Conservation (phyloP, 1,140 invertebrate genomes). For the roundworm (Caenorhabditis elegans) region DNA sequence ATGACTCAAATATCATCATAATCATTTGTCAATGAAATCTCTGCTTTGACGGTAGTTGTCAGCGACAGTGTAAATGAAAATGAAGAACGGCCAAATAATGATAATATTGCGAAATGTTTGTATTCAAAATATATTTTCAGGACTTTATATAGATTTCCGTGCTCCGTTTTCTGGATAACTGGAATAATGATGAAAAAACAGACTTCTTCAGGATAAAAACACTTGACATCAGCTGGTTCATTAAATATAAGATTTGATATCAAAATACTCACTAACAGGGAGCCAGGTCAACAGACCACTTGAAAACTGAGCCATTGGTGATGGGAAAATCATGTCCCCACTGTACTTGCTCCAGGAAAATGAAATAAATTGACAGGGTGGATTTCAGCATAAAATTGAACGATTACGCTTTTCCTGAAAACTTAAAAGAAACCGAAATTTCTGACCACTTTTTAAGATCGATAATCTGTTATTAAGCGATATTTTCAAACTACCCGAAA, state of each 20-base stretch:
- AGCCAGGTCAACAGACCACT: conserved; percentile 14
- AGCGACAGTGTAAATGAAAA: background rate
- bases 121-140: too few species aligned
- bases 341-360: too few species aligned
- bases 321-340: background rate
- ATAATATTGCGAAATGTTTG: background rate
- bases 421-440: too few species aligned
- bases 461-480: too few species aligned
- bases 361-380: too few species aligned
- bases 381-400: too few species aligned
- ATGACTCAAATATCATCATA: background rate
- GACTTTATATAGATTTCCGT: background rate
- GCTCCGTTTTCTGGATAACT: too few species aligned
- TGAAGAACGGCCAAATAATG: background rate
- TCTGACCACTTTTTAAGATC: too few species aligned
- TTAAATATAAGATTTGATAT: background rate
- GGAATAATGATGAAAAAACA: background rate
- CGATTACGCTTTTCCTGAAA: too few species aligned
- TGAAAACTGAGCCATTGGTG: background rate
- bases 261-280: background rate
- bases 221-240: background rate
- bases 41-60: background rate
- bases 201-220: background rate
- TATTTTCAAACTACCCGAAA: too few species aligned
- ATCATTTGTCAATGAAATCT: background rate